Evolutionary conservation across 2,113 vertebrate genomes (phyloP).

Genomic region (Sorex araneus): DNA sequence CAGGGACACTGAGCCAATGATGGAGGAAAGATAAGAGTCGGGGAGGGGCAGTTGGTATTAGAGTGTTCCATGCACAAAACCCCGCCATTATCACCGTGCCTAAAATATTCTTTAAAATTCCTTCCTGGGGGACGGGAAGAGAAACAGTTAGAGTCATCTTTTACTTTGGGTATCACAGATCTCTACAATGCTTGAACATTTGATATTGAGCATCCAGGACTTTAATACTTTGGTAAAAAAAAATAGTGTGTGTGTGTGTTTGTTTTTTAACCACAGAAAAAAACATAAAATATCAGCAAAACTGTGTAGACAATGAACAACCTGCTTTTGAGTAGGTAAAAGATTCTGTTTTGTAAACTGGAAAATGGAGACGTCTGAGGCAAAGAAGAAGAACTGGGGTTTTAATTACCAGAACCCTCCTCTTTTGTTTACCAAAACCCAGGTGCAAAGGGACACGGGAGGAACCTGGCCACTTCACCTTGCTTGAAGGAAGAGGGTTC

Average conservation of each 20-base stretch:
- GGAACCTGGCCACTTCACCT: constrained; percentile 1
- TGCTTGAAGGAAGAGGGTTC: constrained; percentile 46
- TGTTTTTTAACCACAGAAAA: constrained; percentile 22
- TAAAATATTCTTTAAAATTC: neutral
- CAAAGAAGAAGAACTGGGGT: neutral
- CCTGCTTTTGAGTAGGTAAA: constrained; percentile 26
- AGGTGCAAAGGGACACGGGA: constrained; percentile 26
- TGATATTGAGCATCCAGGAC: constrained; percentile 16
- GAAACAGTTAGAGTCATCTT: neutral
- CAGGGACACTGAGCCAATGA: too few species aligned
- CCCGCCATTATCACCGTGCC: too few species aligned
- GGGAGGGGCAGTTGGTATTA: too few species aligned
- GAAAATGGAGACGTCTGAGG: constrained; percentile 48
- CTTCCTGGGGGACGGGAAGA: neutral
- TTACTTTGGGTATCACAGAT: neutral
- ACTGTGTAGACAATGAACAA: constrained; percentile 20
- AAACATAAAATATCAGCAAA: constrained; percentile 15
- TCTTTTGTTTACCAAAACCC: constrained; percentile 53
- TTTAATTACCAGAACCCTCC: constrained; percentile 52
- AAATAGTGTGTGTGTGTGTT: neutral
- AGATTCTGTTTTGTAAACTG: constrained; percentile 33
- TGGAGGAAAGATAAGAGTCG: too few species aligned
- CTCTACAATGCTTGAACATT: constrained; percentile 31
- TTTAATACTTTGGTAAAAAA: constrained; percentile 1
- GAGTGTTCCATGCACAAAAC: too few species aligned